Base-by-base conservation (phyloP, 2,888 invertebrate species). In the Eueremaeus valkanovi region DNA sequence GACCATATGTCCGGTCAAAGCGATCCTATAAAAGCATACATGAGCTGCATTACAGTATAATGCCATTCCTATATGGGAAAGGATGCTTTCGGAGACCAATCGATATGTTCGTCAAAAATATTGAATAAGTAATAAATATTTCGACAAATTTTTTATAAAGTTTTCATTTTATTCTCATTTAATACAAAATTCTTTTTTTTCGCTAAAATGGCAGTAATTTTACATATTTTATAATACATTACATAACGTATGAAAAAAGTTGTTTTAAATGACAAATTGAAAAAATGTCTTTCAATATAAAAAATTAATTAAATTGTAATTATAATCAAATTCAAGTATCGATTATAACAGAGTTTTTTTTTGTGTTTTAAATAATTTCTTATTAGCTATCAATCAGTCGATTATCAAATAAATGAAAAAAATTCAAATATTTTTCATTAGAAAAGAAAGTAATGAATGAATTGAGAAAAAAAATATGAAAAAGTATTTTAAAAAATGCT, bases 81-180 rank as follows among this genome's bases (percentile, higher is more conserved):
- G n/a, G n/a, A n/a, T n/a, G n/a, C n/a, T n/a, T n/a, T n/a, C n/a
- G n/a, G n/a, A n/a, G n/a, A n/a, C n/a, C n/a, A n/a, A n/a, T n/a
- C n/a, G n/a, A n/a, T n/a, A n/a, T n/a, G n/a, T n/a, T n/a, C n/a
- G n/a, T n/a, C n/a, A n/a, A n/a, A n/a, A n/a, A n/a, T n/a, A n/a
- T n/a, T n/a, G n/a, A n/a, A n/a, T n/a, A n/a, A n/a, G n/a, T n/a
- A n/a, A n/a, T n/a, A n/a, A n/a, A n/a, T n/a, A n/a, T n/a, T n/a
- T n/a, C n/a, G n/a, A n/a, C n/a, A n/a, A n/a, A n/a, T n/a, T n/a
- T n/a, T n/a, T n/a, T n/a, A n/a, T n/a, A 24, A 95, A 98, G 91
- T 93, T 96, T 83, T 16, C 6, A 55, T 55, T 55, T 55, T 21
- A 21, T 55, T 24, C n/a, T 55, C 27, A 55, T 21, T 55, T 45